Evolutionary conservation across 2,797 vertebrate genomes (phyloP), one percentile per base, ranked within the genome.

Genomic region (Sciurus vulgaris): DNA sequence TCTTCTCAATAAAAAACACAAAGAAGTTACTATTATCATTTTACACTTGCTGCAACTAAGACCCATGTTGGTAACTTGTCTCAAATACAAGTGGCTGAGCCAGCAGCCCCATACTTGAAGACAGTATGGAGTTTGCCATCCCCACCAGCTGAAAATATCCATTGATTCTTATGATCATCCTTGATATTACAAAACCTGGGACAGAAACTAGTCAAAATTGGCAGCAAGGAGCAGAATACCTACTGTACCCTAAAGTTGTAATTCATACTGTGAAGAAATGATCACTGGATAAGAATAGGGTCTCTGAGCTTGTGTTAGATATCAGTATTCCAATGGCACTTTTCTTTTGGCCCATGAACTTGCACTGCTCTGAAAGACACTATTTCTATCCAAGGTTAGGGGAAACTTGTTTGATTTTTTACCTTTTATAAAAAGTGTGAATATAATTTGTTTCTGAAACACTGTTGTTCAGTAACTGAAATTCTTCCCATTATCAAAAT

Each of bases 401-500:
- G 22, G 24, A 26, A 30, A 35, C 15, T 79, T 7, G 28, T 88
- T 93, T 88, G 35, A 15, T 47, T 83, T 89, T 91, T 91, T 51
- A 89, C 59, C 92, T 90, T 85, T 78, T 93, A 91, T 26, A 90
- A 63, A 47, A 13, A 33, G 81, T 86, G 73, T 61, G 38, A 20
- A 20, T 35, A 24, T 79, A 73, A 85, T 85, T 94, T 95, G 38
- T 41, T 96, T 86, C 86, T 81, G 63, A 87, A 76, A 89, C 11
- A 82, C 26, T 47, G 41, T 54, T 93, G 44, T 70, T 51, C 67
- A 81, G 56, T 67, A 96, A 74, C 44, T 59, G 51, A 93, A 91
- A 91, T 81, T 70, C 35, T 65, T 94, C 22, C n/a, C 59, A 67
- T 87, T 77, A 77, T 56, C 70, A 72, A 93, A 92, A 95, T 85